Base-by-base conservation (phyloP, 2,113 vertebrate genomes). In the Elephas maximus region DNA sequence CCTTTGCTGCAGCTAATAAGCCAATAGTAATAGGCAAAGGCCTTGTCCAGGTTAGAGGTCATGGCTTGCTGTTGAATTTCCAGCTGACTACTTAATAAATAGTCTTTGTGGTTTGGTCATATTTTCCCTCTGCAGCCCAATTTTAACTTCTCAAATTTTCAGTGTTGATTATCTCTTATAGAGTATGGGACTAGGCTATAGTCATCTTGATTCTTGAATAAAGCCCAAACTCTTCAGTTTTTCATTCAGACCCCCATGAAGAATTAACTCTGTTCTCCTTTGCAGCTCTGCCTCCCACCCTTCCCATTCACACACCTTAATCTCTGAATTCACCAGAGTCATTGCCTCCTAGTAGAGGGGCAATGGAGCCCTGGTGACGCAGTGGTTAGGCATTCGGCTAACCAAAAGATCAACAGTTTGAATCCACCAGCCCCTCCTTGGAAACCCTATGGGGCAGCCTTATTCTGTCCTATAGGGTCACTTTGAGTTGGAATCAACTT, bases 111-210 rank as follows among this genome's bases (percentile, higher is more conserved):
- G 62, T 85, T 87, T 84, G 73, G 44, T 65, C 28, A 7, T 51
- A 4, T 77, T 92, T 96, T 93, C 83, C 53, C 18, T 95, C 62
- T 7, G 76, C 57, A 88, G 82, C 20, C 67, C 45, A 48, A 8
- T 94, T 81, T 79, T 69, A 96, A 57, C 65, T 79, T 69, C n/a
- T 6, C 60, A 1, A 15, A 2, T 93, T 83, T 83, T 71, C 86
- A 67, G 4, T 79, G 79, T 9, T 62, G 67, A 24, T 81, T 53
- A 62, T 57, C 37, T 79, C 41, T 63, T 57, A 91, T 81, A 53
- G 79, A 92, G 24, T n/a, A 57, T 69, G 17, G 41, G 33, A 78
- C 85, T 45, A 67, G 51, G 37, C n/a, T n/a, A 1, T 1, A 48
- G 62, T 76, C 57, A 17, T 65, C 18, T 91, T 20, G 48, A 82